Conservation (phyloP, 2,888 invertebrate genomes). For the Drosophila algonquin region DNA sequence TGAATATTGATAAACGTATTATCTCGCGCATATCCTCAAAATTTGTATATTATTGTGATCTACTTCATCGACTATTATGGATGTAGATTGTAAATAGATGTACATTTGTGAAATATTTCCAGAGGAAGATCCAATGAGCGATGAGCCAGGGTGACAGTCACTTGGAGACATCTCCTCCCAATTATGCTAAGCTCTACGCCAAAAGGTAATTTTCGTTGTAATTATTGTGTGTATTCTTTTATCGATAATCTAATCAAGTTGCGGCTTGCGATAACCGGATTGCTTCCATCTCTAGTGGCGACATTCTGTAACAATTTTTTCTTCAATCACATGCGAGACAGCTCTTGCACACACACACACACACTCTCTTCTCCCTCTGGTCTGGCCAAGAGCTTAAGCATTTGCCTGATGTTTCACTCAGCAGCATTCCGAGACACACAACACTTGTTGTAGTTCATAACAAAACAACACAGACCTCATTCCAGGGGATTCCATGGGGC, state of each 20-base stretch:
- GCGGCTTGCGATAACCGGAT: neutral
- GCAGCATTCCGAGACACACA: slow-evolving; percentile 51
- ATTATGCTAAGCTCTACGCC: too few species aligned
- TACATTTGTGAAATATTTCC: too few species aligned
- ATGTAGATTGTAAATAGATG: too few species aligned
- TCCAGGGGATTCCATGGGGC: slow-evolving; percentile 28
- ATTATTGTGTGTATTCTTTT: neutral
- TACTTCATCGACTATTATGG: too few species aligned
- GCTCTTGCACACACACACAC: too few species aligned
- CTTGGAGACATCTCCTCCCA: too few species aligned
- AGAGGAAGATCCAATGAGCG: too few species aligned
- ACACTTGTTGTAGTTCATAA: slow-evolving; percentile 38
- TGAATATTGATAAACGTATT: neutral
- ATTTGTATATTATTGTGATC: too few species aligned
- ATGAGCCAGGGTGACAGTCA: too few species aligned
- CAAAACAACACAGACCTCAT: slow-evolving; percentile 31
- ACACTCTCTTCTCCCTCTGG: too few species aligned
- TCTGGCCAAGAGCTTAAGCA: slow-evolving; percentile 16
- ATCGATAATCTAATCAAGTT: neutral
- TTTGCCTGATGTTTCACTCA: slow-evolving; percentile 46
- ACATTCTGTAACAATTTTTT: slow-evolving; percentile 13
- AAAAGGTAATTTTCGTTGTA: neutral
- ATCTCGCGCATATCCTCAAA: too few species aligned
- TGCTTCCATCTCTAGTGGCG: neutral
- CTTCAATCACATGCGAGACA: neutral